Conservation (phyloP, 2,113 vertebrate species). For the Bambusicola thoracicus region DNA sequence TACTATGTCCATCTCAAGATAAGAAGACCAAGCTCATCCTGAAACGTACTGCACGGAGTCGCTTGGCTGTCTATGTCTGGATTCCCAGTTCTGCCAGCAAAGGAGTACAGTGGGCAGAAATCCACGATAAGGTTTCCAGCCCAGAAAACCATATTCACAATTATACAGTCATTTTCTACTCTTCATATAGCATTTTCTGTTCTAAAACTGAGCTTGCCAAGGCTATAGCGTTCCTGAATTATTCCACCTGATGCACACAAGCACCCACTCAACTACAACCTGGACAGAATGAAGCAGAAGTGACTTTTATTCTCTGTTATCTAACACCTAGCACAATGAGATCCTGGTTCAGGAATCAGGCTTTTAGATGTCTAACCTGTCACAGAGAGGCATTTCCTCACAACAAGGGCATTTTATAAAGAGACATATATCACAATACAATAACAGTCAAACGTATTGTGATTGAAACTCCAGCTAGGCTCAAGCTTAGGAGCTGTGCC, state of each 20-base stretch:
- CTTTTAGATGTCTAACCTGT: neutral
- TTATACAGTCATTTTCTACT: neutral
- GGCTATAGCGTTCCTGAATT: neutral
- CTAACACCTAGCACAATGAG: neutral
- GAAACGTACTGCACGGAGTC: accelerated
- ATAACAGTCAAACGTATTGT: neutral
- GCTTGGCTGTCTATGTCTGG: accelerated
- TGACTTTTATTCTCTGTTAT: neutral
- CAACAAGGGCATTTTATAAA: neutral
- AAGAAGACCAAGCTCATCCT: neutral
- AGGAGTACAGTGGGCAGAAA: neutral
- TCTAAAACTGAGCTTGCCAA: neutral
- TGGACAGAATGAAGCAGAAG: neutral
- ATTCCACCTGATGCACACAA: neutral
- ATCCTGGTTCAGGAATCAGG: neutral
- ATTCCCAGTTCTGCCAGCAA: neutral
- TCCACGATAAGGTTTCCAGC: neutral
- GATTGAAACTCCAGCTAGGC: neutral
- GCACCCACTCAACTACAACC: neutral
- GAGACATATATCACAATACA: accelerated
- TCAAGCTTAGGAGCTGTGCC: neutral
- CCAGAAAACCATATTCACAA: neutral
- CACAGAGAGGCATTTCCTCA: neutral
- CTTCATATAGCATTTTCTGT: neutral
- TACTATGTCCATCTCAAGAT: neutral